Percentiles rank a stretch among this genome's conserved stretches.
These are phyloP conservation scores for Coryphaenoides rupestris DNA, from an alignment of 2,113 vertebrate genomes.

Conservation along the genomic window DNA sequence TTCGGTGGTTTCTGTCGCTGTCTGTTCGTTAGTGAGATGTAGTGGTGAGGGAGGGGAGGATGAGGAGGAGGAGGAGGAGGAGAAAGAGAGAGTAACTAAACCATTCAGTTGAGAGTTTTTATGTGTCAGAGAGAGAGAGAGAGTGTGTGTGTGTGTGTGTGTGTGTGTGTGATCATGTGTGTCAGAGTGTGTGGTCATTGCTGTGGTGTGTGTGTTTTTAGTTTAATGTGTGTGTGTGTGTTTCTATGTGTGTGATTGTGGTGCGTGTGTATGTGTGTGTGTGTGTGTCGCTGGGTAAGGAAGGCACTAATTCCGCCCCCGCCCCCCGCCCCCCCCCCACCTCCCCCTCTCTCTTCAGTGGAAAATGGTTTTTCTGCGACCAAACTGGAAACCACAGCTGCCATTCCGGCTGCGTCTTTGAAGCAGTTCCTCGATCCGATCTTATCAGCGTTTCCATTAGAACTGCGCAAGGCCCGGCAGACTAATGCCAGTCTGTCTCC, in stretches of 20 bases:
- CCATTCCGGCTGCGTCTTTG: conserved; percentile 3
- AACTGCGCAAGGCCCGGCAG: background rate
- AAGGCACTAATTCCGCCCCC: background rate
- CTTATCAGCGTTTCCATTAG: conserved; percentile 9
- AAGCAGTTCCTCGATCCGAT: conserved; percentile 10
- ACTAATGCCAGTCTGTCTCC: background rate
- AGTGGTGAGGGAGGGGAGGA: no score
- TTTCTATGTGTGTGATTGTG: background rate
- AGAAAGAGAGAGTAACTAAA: no score
- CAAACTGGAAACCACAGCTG: conserved; percentile 25
- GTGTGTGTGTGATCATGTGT: background rate
- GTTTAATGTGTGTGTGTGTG: no score
- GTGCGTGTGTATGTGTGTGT: background rate
- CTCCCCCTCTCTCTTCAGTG: no score
- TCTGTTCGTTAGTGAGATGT: no score
- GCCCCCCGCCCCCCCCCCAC: no score
- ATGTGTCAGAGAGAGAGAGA: background rate
- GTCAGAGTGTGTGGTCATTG: no score
- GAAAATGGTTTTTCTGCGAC: conserved; percentile 12
- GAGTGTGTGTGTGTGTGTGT: conserved; percentile 3
- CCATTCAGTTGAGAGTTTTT: no score
- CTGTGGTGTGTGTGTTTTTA: no score
- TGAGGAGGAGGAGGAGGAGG: no score
- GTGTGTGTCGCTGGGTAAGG: conserved; percentile 4
- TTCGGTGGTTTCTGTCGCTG: no score